Evolutionary conservation across 2,797 vertebrate species (phyloP).

Genomic region (Chrysocyon brachyurus): DNA sequence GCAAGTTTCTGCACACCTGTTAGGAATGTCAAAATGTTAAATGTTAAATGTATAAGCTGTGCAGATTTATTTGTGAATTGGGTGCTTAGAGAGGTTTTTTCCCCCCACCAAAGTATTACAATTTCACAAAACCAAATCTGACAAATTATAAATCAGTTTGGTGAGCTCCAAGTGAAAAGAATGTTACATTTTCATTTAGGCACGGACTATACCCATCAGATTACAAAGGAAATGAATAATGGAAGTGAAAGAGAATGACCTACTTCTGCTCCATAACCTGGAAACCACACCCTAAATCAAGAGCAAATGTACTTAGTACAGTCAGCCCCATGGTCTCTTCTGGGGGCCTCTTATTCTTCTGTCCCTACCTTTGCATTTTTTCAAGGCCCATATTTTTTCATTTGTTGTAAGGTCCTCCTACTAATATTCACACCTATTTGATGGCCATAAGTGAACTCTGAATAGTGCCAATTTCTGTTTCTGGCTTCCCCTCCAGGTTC

Average conservation of each 20-base stretch:
- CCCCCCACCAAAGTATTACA: neutral
- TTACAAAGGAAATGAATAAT: neutral
- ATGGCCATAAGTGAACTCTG: neutral
- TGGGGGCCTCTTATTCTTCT: neutral
- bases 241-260: neutral
- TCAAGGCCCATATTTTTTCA: neutral
- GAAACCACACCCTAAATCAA: neutral
- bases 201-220: neutral
- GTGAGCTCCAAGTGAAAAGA: conserved; percentile 4
- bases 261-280: neutral
- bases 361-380: neutral
- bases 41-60: conserved; percentile 7
- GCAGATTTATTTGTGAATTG: conserved; percentile 4
- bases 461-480: neutral
- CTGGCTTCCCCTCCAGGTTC: neutral
- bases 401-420: neutral
- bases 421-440: neutral
- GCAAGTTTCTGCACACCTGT: neutral
- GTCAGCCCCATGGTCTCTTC: neutral
- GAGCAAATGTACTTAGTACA: neutral
- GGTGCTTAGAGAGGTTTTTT: neutral
- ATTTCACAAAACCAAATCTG: conserved; percentile 41
- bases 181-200: conserved; percentile 17
- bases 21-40: conserved; percentile 28
- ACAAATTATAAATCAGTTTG: conserved; percentile 37